phyloP scores from a whole-genome alignment of 2,888 invertebrate genomes.

The Mylabris sibirica region DNA sequence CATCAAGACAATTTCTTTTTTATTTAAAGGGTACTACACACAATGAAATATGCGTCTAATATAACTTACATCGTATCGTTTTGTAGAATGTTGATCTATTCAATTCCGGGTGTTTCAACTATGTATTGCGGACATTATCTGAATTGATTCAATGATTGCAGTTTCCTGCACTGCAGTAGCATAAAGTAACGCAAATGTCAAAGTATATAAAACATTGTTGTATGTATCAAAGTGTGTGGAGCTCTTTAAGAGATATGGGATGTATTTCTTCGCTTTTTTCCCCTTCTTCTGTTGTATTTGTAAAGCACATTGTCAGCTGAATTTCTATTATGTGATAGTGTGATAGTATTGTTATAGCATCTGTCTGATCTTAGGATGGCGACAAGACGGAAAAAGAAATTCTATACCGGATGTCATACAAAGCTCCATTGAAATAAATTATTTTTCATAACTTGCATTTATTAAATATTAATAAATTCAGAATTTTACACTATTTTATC shows the following conservation, averaged over 20 bases:
- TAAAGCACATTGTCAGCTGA: neutral
- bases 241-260: neutral
- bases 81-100: neutral
- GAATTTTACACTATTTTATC: no score
- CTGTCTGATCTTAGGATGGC: neutral
- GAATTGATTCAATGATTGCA: neutral
- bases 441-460: neutral
- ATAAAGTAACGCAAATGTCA: neutral
- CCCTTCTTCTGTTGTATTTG: neutral
- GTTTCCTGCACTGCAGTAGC: neutral
- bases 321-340: neutral
- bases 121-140: neutral
- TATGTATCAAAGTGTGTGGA: neutral
- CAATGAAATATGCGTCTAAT: neutral
- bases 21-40: neutral
- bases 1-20: neutral
- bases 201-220: neutral
- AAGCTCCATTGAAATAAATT: constrained; percentile 1
- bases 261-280: no score
- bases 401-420: neutral
- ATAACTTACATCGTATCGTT: neutral
- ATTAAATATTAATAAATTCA: neutral
- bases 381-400: neutral
- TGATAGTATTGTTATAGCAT: neutral
- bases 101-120: neutral